phyloP scores from a whole-genome alignment of 2,888 invertebrate species.

The Himalopsyche anomala region DNA sequence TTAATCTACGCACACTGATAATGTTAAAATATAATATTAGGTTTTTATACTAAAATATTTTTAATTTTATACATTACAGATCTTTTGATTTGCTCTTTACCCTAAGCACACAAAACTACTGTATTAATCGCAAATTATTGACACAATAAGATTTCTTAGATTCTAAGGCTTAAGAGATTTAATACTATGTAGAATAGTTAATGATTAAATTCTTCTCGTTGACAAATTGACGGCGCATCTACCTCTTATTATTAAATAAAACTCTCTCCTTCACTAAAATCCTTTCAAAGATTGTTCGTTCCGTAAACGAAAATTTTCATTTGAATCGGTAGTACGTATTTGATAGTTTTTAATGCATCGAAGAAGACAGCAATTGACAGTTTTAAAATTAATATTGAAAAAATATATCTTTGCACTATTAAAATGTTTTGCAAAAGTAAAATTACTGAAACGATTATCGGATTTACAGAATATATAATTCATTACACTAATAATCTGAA shows the following conservation, averaged over 20 bases:
- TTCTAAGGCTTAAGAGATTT: neutral
- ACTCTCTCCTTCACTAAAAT: neutral
- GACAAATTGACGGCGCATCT: constrained; percentile 22
- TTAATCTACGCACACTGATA: constrained; percentile 17
- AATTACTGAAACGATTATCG: too few relatives aligned
- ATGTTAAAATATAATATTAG: neutral
- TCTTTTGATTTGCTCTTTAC: neutral
- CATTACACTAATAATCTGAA: too few relatives aligned
- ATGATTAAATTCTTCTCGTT: constrained; percentile 25
- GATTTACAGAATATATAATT: too few relatives aligned
- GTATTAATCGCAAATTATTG: constrained; percentile 39
- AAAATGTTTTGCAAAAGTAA: too few relatives aligned
- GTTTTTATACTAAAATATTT: constrained; percentile 14
- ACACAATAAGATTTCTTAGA: constrained; percentile 35
- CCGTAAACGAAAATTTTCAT: too few relatives aligned
- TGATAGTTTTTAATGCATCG: too few relatives aligned
- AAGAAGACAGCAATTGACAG: too few relatives aligned
- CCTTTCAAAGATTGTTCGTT: too few relatives aligned
- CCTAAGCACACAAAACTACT: constrained; percentile 27
- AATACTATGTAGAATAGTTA: constrained; percentile 16
- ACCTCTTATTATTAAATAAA: neutral
- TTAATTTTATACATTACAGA: constrained; percentile 34
- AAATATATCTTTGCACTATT: too few relatives aligned
- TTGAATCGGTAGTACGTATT: too few relatives aligned
- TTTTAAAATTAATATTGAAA: too few relatives aligned